These are phyloP conservation scores for Cyanoliseus patagonus DNA, from an alignment of 2,113 vertebrate genomes.

Conservation along the genomic window DNA sequence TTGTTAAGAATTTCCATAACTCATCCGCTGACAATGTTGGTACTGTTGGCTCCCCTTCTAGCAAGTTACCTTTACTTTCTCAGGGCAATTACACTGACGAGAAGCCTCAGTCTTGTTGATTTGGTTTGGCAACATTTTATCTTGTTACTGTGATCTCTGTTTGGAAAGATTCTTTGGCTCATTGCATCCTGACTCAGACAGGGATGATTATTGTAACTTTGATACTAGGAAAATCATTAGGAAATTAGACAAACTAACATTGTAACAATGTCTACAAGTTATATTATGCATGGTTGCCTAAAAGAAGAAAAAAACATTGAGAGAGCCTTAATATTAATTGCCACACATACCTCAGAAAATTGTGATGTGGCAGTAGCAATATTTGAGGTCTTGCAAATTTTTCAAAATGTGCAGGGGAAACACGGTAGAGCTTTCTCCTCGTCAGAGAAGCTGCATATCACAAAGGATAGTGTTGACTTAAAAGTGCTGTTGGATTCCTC, in stretches of 20 bases:
- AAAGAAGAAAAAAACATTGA: neutral
- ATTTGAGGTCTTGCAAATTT: neutral
- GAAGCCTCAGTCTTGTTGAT: neutral
- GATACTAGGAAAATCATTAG: neutral
- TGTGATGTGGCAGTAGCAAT: neutral
- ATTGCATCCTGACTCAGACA: neutral
- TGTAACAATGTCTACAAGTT: neutral
- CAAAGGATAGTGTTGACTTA: neutral
- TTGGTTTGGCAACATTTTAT: neutral
- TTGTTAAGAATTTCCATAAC: constrained; percentile 55
- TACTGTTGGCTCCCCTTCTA: neutral
- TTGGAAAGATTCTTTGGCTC: neutral
- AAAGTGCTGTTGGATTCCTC: neutral
- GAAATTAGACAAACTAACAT: neutral
- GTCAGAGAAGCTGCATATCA: neutral
- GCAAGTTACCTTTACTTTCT: neutral
- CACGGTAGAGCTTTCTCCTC: neutral
- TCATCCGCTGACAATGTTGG: neutral
- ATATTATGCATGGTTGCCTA: neutral
- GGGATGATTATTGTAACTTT: neutral
- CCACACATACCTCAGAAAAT: neutral
- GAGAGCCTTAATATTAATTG: neutral
- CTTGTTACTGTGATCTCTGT: rapidly evolving
- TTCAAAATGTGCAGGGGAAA: neutral
- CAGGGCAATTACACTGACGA: neutral